A percentile compares a stretch with the other conserved stretches of the same genome.
Evolutionary conservation across 2,113 vertebrate genomes (phyloP).

Genomic region (Xiphophorus hellerii): DNA sequence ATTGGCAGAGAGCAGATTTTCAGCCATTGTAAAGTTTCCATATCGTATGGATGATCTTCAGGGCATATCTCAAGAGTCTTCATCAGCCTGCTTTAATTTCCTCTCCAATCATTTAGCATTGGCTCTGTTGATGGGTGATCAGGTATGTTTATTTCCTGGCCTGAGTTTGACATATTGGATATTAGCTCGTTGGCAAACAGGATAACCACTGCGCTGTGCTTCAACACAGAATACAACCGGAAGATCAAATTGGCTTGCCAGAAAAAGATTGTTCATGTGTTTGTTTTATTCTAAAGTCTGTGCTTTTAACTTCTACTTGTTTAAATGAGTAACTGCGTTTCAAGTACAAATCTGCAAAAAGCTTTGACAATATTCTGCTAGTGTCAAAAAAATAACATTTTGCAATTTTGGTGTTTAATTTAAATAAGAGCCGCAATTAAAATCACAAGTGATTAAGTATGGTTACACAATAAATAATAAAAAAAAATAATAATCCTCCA

Average conservation of each 20-base stretch:
- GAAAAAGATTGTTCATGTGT: neutral
- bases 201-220: neutral
- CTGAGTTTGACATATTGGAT: constrained; percentile 15
- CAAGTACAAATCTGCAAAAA: too few relatives aligned
- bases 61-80: constrained; percentile 52
- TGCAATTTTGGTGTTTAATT: too few relatives aligned
- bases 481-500: too few relatives aligned
- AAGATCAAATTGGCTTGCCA: neutral
- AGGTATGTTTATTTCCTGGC: constrained; percentile 38
- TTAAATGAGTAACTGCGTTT: too few relatives aligned
- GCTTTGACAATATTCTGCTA: too few relatives aligned
- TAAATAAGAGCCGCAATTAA: too few relatives aligned
- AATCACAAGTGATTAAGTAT: too few relatives aligned
- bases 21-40: constrained; percentile 34
- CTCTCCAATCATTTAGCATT: constrained; percentile 41
- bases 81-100: constrained; percentile 66
- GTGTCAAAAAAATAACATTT: too few relatives aligned
- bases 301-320: too few relatives aligned
- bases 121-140: constrained; percentile 15
- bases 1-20: constrained; percentile 24
- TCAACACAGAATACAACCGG: neutral
- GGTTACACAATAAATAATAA: too few relatives aligned
- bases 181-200: constrained; percentile 1
- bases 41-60: constrained; percentile 49
- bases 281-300: too few relatives aligned